These are phyloP conservation scores for Laterallus jamaicensis DNA, from an alignment of 2,113 vertebrate genomes.

Conservation along the genomic window DNA sequence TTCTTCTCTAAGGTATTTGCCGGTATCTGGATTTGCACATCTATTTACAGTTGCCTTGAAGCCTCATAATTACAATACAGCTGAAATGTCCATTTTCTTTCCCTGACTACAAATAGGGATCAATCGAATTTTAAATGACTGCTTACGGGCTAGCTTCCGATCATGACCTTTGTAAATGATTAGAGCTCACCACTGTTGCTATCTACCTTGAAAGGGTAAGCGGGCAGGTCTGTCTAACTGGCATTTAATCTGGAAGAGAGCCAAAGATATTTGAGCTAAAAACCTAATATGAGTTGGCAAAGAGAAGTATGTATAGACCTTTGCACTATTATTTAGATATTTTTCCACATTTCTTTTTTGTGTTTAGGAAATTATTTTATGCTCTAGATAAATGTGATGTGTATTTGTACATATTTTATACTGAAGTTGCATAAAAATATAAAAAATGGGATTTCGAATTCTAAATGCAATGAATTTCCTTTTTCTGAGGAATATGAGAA, in stretches of 20 bases:
- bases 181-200: conserved; percentile 81
- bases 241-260: conserved; percentile 86
- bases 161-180: conserved; percentile 97
- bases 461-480: background rate
- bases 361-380: background rate
- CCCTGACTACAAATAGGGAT: conserved; percentile 88
- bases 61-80: conserved; percentile 87
- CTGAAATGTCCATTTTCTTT: conserved; percentile 87
- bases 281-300: conserved; percentile 80
- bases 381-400: background rate
- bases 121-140: conserved; percentile 88
- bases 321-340: conserved; percentile 36
- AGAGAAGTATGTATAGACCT: conserved; percentile 64
- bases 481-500: background rate
- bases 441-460: background rate
- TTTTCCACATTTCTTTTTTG: background rate
- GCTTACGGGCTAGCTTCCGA: conserved; percentile 79
- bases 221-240: conserved; percentile 80
- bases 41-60: conserved; percentile 85
- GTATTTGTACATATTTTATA: background rate
- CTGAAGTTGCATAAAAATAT: background rate
- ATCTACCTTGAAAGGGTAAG: conserved; percentile 85
- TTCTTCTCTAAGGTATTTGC: conserved; percentile 80
- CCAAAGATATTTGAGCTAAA: conserved; percentile 80
- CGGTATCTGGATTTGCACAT: conserved; percentile 77